phyloP scores from a whole-genome alignment of 2,888 invertebrate genomes.

The Tetheella fluctuosa region DNA sequence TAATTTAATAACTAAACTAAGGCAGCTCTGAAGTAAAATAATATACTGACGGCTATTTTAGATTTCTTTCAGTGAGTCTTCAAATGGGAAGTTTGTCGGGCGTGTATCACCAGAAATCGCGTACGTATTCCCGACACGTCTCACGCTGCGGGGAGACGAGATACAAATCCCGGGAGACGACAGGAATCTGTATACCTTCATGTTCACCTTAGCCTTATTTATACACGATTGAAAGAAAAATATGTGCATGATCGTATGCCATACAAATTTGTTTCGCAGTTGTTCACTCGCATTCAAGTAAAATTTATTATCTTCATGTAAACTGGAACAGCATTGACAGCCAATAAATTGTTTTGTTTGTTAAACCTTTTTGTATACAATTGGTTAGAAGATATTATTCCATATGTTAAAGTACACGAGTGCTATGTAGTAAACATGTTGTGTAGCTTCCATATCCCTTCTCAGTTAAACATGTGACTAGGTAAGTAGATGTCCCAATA shows the following conservation, averaged over 20 bases:
- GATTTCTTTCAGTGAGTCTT: slow-evolving; percentile 36
- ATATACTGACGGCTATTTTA: slow-evolving; percentile 16
- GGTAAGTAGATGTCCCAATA: too few relatives aligned
- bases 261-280: slow-evolving; percentile 40
- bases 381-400: too few relatives aligned
- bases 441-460: too few relatives aligned
- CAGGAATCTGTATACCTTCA: slow-evolving; percentile 71
- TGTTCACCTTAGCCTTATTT: slow-evolving; percentile 72
- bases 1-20: too few relatives aligned
- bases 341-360: background rate
- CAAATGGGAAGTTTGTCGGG: slow-evolving; percentile 32
- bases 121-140: slow-evolving; percentile 73
- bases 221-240: slow-evolving; percentile 70
- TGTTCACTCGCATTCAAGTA: slow-evolving; percentile 21
- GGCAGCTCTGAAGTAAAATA: background rate
- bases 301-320: slow-evolving; percentile 20
- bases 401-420: too few relatives aligned
- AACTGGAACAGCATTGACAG: slow-evolving; percentile 18
- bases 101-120: slow-evolving; percentile 46
- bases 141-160: slow-evolving; percentile 68
- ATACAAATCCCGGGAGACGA: slow-evolving; percentile 75
- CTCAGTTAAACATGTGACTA: too few relatives aligned
- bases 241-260: slow-evolving; percentile 56
- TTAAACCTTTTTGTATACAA: too few relatives aligned
- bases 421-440: too few relatives aligned